Evolutionary conservation across 2,888 invertebrate species (phyloP).

Genomic region (Protophormia terraenovae): DNA sequence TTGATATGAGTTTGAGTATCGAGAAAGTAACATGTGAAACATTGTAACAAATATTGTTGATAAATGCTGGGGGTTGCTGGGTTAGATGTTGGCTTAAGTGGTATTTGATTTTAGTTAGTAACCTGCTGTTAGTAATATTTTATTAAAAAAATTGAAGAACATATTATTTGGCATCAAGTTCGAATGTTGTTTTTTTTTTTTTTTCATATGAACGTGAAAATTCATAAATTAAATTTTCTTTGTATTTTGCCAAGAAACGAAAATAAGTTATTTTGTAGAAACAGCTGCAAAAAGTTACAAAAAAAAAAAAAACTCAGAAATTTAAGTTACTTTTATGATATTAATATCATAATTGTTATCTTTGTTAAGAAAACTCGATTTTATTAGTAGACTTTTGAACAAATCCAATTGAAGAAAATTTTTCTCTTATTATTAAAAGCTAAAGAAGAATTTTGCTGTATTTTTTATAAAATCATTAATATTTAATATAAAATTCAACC

Average conservation of each 20-base stretch:
- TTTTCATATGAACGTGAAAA: background rate
- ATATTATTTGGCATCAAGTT: conserved; percentile 52
- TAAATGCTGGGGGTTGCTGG: conserved; percentile 36
- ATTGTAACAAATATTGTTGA: conserved; percentile 33
- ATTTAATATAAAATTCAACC: too few species aligned
- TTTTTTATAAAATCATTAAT: too few species aligned
- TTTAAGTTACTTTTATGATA: too few species aligned
- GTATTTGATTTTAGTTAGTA: conserved; percentile 52
- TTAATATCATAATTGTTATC: too few species aligned
- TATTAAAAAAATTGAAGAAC: conserved; percentile 27
- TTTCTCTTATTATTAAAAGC: too few species aligned
- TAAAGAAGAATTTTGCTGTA: too few species aligned
- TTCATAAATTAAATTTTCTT: background rate
- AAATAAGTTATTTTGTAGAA: background rate
- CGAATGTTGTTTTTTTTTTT: background rate
- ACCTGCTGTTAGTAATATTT: conserved; percentile 61
- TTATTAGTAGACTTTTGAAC: too few species aligned
- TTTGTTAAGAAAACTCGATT: too few species aligned
- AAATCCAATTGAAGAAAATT: too few species aligned
- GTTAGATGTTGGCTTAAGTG: conserved; percentile 55
- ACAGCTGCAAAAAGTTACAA: background rate
- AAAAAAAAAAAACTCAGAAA: background rate
- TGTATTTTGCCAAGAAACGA: conserved; percentile 1
- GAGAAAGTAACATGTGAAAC: conserved; percentile 48
- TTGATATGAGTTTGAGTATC: background rate